Evolutionary conservation across 2,797 vertebrate species (phyloP).

Genomic region (Podarcis lilfordi): DNA sequence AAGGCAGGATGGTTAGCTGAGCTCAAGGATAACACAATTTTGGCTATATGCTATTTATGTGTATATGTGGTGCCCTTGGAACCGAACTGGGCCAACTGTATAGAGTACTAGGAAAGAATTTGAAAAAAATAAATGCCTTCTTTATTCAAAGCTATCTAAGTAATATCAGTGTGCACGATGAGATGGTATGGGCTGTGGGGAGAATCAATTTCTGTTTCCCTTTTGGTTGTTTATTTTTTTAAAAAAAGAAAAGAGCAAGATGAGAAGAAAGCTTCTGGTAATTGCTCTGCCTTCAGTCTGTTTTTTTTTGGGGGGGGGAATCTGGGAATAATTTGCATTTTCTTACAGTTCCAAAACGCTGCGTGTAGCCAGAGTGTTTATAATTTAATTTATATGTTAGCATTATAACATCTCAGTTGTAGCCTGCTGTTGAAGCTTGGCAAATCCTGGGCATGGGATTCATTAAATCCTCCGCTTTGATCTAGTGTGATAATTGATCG

Average conservation of each 20-base stretch:
- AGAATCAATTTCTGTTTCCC: background rate
- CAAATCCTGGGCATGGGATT: slow-evolving; percentile 15
- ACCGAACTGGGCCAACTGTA: background rate
- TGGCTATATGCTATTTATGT: too few relatives aligned
- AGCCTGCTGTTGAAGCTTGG: background rate
- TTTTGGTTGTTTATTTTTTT: background rate
- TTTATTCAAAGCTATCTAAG: slow-evolving; percentile 27
- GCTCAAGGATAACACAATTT: too few relatives aligned
- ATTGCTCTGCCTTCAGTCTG: slow-evolving; percentile 10
- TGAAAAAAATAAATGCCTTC: background rate
- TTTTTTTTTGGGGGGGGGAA: background rate
- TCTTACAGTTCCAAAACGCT: slow-evolving; percentile 10
- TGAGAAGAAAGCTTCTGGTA: background rate
- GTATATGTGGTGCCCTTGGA: too few relatives aligned
- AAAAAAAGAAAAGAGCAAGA: background rate
- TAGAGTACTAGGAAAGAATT: background rate
- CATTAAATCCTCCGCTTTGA: slow-evolving; percentile 24
- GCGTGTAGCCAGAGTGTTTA: slow-evolving; percentile 10
- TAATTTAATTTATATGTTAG: slow-evolving; percentile 39
- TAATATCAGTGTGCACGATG: slow-evolving; percentile 4
- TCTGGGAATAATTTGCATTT: slow-evolving; percentile 16
- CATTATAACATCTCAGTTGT: slow-evolving; percentile 5
- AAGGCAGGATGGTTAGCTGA: too few relatives aligned
- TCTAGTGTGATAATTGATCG: background rate
- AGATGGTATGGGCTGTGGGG: too few relatives aligned